These are phyloP conservation scores for Drosophila varians DNA, from an alignment of 1,140 invertebrate species.

Conservation along the genomic window DNA sequence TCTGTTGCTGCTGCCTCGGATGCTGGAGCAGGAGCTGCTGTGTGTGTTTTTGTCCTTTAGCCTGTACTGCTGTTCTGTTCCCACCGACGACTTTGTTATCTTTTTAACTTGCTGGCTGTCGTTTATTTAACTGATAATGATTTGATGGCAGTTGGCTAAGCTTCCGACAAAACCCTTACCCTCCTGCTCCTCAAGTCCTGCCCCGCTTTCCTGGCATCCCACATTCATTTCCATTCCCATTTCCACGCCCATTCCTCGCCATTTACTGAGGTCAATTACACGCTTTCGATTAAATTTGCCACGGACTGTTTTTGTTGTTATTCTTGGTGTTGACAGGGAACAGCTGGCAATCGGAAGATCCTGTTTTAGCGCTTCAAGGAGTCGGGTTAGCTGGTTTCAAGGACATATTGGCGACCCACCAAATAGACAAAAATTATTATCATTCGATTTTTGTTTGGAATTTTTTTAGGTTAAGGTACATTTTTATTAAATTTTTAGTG, in stretches of 20 bases:
- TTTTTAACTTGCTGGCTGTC: slow-evolving; percentile 79
- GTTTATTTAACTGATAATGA: slow-evolving; percentile 82
- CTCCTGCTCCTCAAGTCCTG: not conserved
- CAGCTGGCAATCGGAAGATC: slow-evolving; percentile 57
- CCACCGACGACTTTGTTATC: slow-evolving; percentile 72
- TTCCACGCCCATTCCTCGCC: slow-evolving; percentile 56
- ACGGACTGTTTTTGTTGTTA: slow-evolving; percentile 44
- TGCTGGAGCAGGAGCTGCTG: slow-evolving; percentile 6
- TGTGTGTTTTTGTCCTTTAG: slow-evolving; percentile 13
- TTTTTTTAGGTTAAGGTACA: not conserved
- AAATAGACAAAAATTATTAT: not conserved
- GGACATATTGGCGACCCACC: not conserved
- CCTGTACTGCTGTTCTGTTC: slow-evolving; percentile 18
- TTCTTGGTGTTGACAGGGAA: slow-evolving; percentile 71
- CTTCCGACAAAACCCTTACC: slow-evolving; percentile 67
- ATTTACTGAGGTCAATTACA: slow-evolving; percentile 81
- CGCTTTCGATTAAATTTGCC: slow-evolving; percentile 81
- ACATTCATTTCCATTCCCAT: slow-evolving; percentile 46
- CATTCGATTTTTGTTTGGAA: too few species aligned
- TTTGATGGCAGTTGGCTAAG: slow-evolving; percentile 81
- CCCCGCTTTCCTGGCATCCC: not conserved
- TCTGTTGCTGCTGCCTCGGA: slow-evolving; percentile 57
- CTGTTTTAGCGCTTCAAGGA: slow-evolving; percentile 11
- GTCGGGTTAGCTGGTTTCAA: not conserved
- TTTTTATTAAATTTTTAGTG: not conserved